Evolutionary conservation across 2,888 invertebrate species (phyloP), one percentile per base, ranked within the genome.

Genomic region (Orthosia cruda): DNA sequence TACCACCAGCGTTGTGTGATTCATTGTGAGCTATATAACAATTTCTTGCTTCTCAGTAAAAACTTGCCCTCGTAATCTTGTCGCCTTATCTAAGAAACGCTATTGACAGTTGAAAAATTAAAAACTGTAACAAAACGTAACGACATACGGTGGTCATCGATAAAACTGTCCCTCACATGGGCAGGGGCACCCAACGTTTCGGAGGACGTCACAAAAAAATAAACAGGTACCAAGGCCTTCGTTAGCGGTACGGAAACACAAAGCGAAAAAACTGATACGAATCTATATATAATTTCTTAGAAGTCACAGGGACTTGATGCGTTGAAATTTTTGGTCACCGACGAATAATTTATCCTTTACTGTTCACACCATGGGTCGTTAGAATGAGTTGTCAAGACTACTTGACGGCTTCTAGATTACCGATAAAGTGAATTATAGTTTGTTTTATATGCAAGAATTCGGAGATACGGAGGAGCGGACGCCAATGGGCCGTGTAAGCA

Each of bases 241-340:
- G 96, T 96, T 95, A 96, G 96, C 94, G 95, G 94, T 93, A 92
- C 92, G 91, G 92, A 90, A 89, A 90, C 92, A 92, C 93, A 94
- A 95, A 95, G 94, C 92, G 92, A 93, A 94, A 92, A 92, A 91
- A 88, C 89, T 90, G 96, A 96, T 96, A 94, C 91, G 81, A 88
- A 96, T 96, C 96, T 92, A 92, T 94, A 92, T 94, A 92, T 94
- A 92, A 93, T 92, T 96, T 96, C 96, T 92, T 83, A 94, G 96
- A 96, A 96, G 90, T 92, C 91, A 91, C 91, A 90, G 89, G 93
- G 90, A 89, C 90, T 89, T 87, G 87, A 91, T 90, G 89, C 91
- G 90, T 90, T 91, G 92, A 92, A 91, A 92, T 93, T 91, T 92
- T 94, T 91, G 93, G 93, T 91, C 91, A 92, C 90, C 89, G 87